phyloP scores from a whole-genome alignment of 2,797 vertebrate genomes.

The Pangasius mekongensis region DNA sequence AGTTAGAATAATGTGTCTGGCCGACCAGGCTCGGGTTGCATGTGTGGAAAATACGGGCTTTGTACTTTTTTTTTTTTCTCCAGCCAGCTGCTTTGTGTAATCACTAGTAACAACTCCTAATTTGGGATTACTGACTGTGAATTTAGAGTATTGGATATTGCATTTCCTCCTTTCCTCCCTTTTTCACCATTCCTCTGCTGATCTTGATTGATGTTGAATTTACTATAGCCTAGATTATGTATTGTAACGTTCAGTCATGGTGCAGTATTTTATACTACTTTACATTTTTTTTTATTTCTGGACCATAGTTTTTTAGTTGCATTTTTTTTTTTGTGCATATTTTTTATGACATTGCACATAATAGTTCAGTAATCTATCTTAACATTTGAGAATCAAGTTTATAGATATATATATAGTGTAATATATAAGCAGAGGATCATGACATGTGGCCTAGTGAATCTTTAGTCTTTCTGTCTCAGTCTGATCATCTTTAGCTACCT shows the following conservation, averaged over 20 bases:
- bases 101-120: slow-evolving; percentile 48
- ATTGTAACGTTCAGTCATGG: slow-evolving; percentile 52
- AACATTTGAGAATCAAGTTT: slow-evolving; percentile 47
- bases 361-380: slow-evolving; percentile 43
- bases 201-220: slow-evolving; percentile 54
- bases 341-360: slow-evolving; percentile 58
- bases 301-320: slow-evolving; percentile 53
- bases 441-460: slow-evolving; percentile 42
- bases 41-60: slow-evolving; percentile 12
- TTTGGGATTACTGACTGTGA: slow-evolving; percentile 64
- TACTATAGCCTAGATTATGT: slow-evolving; percentile 41
- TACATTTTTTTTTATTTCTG: slow-evolving; percentile 36
- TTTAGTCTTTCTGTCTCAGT: slow-evolving; percentile 34
- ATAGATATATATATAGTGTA: slow-evolving; percentile 46
- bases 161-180: slow-evolving; percentile 28
- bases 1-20: not conserved
- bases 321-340: slow-evolving; percentile 14
- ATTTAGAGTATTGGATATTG: slow-evolving; percentile 53
- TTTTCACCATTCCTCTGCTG: slow-evolving; percentile 50
- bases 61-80: not conserved
- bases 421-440: slow-evolving; percentile 47
- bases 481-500: slow-evolving; percentile 60
- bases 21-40: not conserved
- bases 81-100: slow-evolving; percentile 37
- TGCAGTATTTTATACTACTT: slow-evolving; percentile 62